Evolutionary conservation across 2,113 vertebrate species (phyloP).

Genomic region (Dermatemys mawii): DNA sequence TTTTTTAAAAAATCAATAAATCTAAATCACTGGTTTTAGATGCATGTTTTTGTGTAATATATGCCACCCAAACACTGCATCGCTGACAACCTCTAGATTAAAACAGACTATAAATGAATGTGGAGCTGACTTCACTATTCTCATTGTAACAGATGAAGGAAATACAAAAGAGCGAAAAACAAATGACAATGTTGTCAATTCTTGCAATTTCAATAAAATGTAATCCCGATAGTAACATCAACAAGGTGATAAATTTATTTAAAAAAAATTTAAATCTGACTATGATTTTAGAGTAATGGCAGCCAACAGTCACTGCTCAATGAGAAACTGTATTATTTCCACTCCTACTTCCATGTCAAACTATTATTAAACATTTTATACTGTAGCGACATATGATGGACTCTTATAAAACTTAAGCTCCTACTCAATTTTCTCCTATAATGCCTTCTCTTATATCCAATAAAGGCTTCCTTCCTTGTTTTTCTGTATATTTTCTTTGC

Average conservation of each 20-base stretch:
- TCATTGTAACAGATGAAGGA: not conserved
- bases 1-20: not conserved
- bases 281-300: not conserved
- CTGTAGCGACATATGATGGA: not conserved
- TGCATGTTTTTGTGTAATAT: not conserved
- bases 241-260: not conserved
- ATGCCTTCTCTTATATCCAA: not conserved
- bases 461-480: not conserved
- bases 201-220: not conserved
- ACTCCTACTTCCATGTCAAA: not conserved
- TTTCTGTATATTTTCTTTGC: constrained; percentile 6
- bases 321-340: not conserved
- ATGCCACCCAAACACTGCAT: not conserved
- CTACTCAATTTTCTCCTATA: not conserved
- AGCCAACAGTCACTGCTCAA: not conserved
- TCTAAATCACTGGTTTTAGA: not conserved
- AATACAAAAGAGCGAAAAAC: not conserved
- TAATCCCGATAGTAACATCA: not conserved
- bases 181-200: not conserved
- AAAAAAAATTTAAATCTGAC: not conserved
- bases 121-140: not conserved
- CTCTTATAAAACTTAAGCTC: not conserved
- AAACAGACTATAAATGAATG: not conserved
- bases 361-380: not conserved
- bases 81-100: not conserved